phyloP scores from a whole-genome alignment of 2,888 invertebrate species.

The Leucozona laternaria region DNA sequence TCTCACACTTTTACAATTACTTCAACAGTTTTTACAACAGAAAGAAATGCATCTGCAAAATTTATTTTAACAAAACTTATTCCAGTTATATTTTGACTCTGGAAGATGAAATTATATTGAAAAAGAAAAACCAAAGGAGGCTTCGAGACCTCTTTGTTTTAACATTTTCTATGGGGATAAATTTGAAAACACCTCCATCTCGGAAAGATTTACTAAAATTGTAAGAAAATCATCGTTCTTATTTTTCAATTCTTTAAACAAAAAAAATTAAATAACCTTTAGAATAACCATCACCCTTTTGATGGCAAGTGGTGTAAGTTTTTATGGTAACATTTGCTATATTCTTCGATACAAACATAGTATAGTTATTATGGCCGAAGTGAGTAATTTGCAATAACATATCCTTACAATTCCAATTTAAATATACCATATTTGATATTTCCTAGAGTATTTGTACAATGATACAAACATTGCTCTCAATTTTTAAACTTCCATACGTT shows the following conservation, averaged over 20 bases:
- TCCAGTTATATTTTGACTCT: background rate
- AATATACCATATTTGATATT: too few species aligned
- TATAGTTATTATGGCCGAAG: conserved; percentile 28
- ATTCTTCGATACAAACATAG: conserved; percentile 22
- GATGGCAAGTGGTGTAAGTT: background rate
- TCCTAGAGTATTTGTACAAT: conserved; percentile 31
- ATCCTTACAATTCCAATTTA: too few species aligned
- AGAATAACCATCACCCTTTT: conserved; percentile 29
- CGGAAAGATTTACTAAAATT: background rate
- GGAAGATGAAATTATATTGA: background rate
- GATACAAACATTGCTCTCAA: conserved; percentile 39
- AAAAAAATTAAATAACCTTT: background rate
- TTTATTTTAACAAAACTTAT: background rate
- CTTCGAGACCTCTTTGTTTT: background rate
- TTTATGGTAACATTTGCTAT: conserved; percentile 25
- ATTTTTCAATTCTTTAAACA: too few species aligned
- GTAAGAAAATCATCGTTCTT: background rate
- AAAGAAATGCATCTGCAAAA: too few species aligned
- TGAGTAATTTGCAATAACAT: background rate
- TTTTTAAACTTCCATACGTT: conserved; percentile 25
- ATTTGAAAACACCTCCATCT: background rate
- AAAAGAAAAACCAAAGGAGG: conserved; percentile 19
- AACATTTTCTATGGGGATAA: conserved; percentile 18
- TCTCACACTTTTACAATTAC: too few species aligned
- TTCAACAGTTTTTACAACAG: too few species aligned